A percentile compares a stretch with the other conserved stretches of the same genome.
Evolutionary conservation across 2,797 vertebrate species (phyloP).

Genomic region (Sebastes minor): DNA sequence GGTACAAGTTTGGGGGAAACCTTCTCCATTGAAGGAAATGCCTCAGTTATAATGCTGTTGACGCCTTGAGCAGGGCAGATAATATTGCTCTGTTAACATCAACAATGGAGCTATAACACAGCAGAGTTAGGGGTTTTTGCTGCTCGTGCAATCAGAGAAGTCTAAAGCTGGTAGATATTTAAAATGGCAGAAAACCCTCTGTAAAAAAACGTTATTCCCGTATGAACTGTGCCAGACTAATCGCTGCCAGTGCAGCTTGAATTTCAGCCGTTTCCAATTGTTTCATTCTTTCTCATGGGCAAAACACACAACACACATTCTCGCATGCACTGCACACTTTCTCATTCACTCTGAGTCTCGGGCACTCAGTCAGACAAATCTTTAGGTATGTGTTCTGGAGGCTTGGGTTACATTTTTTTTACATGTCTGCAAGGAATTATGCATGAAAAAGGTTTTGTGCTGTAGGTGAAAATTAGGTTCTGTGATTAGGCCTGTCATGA

Average conservation of each 20-base stretch:
- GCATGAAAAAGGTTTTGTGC: slow-evolving; percentile 13
- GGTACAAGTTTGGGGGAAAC: slow-evolving; percentile 42
- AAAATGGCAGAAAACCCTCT: slow-evolving; percentile 61
- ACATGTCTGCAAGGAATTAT: slow-evolving; percentile 29
- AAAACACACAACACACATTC: slow-evolving; percentile 38
- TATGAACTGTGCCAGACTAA: slow-evolving; percentile 46
- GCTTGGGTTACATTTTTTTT: not conserved
- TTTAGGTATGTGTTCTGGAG: slow-evolving; percentile 12
- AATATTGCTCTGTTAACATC: slow-evolving; percentile 50
- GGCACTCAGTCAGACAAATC: slow-evolving; percentile 4
- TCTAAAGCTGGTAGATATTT: slow-evolving; percentile 57
- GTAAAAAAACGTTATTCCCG: slow-evolving; percentile 54
- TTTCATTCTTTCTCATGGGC: slow-evolving; percentile 53
- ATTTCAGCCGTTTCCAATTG: slow-evolving; percentile 74
- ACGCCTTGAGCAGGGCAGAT: slow-evolving; percentile 34
- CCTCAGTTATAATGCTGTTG: slow-evolving; percentile 55
- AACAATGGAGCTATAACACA: slow-evolving; percentile 44
- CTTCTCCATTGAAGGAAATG: slow-evolving; percentile 62
- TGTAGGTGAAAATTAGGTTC: not conserved
- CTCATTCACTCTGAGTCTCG: slow-evolving; percentile 11
- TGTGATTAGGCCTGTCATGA: not conserved
- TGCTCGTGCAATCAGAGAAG: slow-evolving; percentile 43
- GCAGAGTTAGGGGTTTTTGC: slow-evolving; percentile 21
- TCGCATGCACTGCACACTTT: slow-evolving; percentile 39
- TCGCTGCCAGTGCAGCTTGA: slow-evolving; percentile 60